Evolutionary conservation across 2,888 invertebrate genomes (phyloP).

Genomic region (Nebria salina): DNA sequence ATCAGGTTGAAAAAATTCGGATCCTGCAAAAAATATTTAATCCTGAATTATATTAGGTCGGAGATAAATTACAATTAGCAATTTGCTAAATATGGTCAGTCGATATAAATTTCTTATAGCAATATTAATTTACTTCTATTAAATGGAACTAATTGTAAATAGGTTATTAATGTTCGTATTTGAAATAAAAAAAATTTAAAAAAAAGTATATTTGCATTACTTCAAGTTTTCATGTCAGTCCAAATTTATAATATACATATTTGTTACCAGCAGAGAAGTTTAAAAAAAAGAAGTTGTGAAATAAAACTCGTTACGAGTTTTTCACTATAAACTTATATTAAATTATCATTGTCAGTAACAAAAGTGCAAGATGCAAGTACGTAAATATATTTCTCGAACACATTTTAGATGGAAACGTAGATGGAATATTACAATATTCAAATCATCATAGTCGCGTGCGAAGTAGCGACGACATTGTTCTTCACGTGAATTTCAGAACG

Average conservation of each 20-base stretch:
- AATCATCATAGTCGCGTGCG: background rate
- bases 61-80: no score
- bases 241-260: background rate
- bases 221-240: no score
- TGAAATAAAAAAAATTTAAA: no score
- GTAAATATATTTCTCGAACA: background rate
- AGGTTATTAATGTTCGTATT: no score
- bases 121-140: no score
- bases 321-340: background rate
- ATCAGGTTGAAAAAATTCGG: no score
- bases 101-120: no score
- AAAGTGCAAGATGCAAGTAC: background rate
- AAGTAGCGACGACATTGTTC: constrained; percentile 17
- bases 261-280: background rate
- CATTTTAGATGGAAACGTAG: background rate
- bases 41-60: no score
- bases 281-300: background rate
- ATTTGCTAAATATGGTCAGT: no score
- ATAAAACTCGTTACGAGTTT: background rate
- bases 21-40: no score
- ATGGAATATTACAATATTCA: background rate
- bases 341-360: background rate
- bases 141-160: no score
- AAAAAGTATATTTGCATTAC: no score
- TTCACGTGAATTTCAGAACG: constrained; percentile 29